Evolutionary conservation across 2,797 vertebrate genomes (phyloP).

Genomic region (Poeciliopsis paucimaculata): DNA sequence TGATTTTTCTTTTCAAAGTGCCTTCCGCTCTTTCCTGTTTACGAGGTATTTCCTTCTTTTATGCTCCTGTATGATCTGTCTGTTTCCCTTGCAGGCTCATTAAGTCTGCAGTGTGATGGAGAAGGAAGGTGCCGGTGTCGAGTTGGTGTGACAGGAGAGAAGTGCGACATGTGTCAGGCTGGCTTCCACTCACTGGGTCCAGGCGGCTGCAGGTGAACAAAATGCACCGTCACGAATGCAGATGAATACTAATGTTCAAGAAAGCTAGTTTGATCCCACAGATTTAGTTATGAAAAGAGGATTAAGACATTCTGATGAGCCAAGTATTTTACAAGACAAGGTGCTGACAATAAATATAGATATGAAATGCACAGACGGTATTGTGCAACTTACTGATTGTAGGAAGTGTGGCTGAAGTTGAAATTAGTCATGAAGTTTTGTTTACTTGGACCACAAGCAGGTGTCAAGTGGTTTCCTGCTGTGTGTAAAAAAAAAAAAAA

Average conservation of each 20-base stretch:
- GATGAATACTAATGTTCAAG: background rate
- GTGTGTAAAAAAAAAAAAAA: background rate
- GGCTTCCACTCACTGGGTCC: conserved; percentile 90
- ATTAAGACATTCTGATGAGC: background rate
- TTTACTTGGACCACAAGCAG: background rate
- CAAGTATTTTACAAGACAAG: background rate
- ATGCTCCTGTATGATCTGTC: background rate
- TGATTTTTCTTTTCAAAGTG: background rate
- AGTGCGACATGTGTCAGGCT: conserved; percentile 87
- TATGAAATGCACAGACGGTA: background rate
- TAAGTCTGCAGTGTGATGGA: conserved; percentile 82
- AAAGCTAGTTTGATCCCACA: background rate
- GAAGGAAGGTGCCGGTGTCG: conserved; percentile 86
- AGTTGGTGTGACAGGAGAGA: conserved; percentile 84
- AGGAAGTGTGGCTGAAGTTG: background rate
- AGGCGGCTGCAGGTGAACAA: conserved; percentile 88
- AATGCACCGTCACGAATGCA: background rate
- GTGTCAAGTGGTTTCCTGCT: background rate
- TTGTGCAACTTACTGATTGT: background rate
- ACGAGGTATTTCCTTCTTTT: background rate
- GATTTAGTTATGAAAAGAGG: background rate
- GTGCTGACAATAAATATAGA: background rate
- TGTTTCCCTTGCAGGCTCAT: conserved; percentile 77
- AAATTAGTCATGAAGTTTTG: background rate
- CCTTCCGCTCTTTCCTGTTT: background rate